These are phyloP conservation scores for Andrena chrysosceles DNA, from an alignment of 2,888 invertebrate genomes.

Conservation along the genomic window DNA sequence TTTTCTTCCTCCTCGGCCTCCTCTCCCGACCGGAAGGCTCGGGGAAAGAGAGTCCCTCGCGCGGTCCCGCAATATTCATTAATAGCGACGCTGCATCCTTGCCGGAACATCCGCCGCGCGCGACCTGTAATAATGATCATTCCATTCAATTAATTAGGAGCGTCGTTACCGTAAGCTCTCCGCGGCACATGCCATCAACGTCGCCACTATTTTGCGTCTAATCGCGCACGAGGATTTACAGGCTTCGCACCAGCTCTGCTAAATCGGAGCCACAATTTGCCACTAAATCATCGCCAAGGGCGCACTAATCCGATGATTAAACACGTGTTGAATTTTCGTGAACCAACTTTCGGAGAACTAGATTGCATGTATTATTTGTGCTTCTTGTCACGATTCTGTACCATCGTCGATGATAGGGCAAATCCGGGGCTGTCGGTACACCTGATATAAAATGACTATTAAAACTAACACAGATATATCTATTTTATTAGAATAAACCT, in stretches of 20 bases:
- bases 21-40: neutral
- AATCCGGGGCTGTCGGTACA: neutral
- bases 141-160: slow-evolving; percentile 22
- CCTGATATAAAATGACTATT: no score
- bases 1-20: neutral
- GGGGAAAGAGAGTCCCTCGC: neutral
- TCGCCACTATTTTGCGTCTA: slow-evolving; percentile 3
- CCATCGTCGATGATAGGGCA: neutral
- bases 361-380: neutral
- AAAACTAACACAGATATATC: no score
- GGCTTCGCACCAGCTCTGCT: neutral
- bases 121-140: slow-evolving; percentile 12
- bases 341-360: neutral
- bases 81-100: slow-evolving; percentile 10
- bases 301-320: neutral
- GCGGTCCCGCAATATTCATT: slow-evolving; percentile 25
- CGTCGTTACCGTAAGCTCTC: neutral
- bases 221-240: slow-evolving; percentile 21
- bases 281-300: neutral
- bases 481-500: no score
- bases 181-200: neutral
- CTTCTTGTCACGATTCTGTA: no score
- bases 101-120: slow-evolving; percentile 2
- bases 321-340: neutral
- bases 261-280: slow-evolving; percentile 4